These are phyloP conservation scores for Noctilio leporinus DNA, from an alignment of 2,113 vertebrate genomes.

Conservation along the genomic window DNA sequence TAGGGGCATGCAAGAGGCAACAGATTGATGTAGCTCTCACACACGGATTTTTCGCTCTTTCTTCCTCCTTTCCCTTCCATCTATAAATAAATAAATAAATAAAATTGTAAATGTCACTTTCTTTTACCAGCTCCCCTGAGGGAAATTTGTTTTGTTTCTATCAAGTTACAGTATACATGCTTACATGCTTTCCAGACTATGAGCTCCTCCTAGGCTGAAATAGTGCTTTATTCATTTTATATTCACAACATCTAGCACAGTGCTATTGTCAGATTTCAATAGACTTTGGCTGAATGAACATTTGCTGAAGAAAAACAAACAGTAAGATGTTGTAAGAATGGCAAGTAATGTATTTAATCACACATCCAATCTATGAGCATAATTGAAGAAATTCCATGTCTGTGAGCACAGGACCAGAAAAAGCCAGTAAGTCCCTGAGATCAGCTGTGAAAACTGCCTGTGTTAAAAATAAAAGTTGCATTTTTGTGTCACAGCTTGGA, in stretches of 20 bases:
- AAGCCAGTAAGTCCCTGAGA: neutral
- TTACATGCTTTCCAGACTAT: constrained; percentile 4
- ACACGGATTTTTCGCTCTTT: too few species aligned
- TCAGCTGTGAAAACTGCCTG: neutral
- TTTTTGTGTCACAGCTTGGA: neutral
- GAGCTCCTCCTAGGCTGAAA: neutral
- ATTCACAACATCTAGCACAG: neutral
- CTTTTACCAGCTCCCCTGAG: neutral
- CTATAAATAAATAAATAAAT: too few species aligned
- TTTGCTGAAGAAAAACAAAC: constrained; percentile 42
- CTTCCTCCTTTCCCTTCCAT: too few species aligned
- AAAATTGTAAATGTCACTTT: neutral
- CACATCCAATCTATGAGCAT: neutral
- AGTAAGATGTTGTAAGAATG: constrained; percentile 23
- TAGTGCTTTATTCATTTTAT: constrained; percentile 3
- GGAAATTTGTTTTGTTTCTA: neutral
- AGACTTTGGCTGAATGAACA: constrained; percentile 31
- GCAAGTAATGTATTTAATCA: constrained; percentile 4
- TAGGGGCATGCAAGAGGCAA: too few species aligned
- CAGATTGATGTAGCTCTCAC: too few species aligned
- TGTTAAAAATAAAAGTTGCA: neutral
- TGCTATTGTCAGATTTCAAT: constrained; percentile 1
- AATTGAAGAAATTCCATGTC: neutral
- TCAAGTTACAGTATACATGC: neutral
- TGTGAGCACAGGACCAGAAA: neutral